phyloP scores from a whole-genome alignment of 2,113 vertebrate genomes.

The Cyanistes caeruleus region DNA sequence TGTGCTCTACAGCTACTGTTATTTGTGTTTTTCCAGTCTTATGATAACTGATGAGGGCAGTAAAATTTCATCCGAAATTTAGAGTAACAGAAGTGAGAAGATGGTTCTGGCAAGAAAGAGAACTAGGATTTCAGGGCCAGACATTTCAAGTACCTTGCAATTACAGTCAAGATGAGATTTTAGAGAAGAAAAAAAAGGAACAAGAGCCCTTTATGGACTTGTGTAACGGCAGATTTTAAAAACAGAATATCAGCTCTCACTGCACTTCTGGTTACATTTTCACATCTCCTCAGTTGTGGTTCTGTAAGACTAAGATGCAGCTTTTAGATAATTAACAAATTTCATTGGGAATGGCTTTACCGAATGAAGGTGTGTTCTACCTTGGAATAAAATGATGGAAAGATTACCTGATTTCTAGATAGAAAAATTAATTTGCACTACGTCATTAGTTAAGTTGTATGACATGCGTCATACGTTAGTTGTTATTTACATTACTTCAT shows the following conservation, averaged over 20 bases:
- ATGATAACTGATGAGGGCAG: background rate
- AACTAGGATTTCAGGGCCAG: background rate
- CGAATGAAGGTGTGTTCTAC: background rate
- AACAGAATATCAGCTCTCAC: background rate
- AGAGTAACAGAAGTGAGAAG: background rate
- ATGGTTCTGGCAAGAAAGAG: background rate
- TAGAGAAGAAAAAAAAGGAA: background rate
- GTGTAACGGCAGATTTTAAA: background rate
- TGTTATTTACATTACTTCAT: background rate
- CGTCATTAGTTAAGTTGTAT: fast-evolving
- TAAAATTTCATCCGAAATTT: background rate
- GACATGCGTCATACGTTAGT: too few relatives aligned
- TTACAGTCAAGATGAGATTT: background rate
- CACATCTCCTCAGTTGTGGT: background rate
- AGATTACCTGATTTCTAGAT: background rate
- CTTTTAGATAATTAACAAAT: background rate
- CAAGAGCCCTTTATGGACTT: background rate
- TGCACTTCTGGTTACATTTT: background rate
- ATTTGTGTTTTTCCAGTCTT: background rate
- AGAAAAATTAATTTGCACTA: background rate
- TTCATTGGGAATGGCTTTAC: background rate
- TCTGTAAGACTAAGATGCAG: background rate
- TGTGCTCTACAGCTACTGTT: background rate
- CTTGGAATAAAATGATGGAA: background rate
- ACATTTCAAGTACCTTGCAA: background rate